These are phyloP conservation scores for Podarcis raffonei DNA, from an alignment of 2,113 vertebrate species.

Conservation along the genomic window DNA sequence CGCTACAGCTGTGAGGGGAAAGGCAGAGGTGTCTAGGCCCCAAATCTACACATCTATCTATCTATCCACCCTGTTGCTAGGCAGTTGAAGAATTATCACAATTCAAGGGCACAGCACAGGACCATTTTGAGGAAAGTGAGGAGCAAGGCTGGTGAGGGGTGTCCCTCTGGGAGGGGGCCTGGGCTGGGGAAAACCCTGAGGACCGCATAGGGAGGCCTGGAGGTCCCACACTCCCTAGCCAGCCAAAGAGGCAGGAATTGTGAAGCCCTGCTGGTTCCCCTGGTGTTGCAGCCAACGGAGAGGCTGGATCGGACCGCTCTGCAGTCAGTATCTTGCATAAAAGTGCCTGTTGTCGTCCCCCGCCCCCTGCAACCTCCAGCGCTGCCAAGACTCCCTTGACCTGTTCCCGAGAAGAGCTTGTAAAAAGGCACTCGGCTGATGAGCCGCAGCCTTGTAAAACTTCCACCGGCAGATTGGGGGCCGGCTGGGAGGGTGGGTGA, in stretches of 20 bases:
- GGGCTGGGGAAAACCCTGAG: too few species aligned
- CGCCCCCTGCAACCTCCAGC: neutral
- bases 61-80: neutral
- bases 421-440: conserved; percentile 8
- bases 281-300: too few species aligned
- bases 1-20: too few species aligned
- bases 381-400: neutral
- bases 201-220: too few species aligned
- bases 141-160: too few species aligned
- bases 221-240: too few species aligned
- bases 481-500: rapidly evolving
- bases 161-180: too few species aligned
- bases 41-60: neutral
- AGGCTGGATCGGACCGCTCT: neutral
- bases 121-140: too few species aligned
- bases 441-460: neutral
- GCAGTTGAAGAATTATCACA: neutral
- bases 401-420: neutral
- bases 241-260: too few species aligned
- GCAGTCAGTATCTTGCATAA: neutral
- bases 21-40: too few species aligned
- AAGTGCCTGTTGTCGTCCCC: too few species aligned
- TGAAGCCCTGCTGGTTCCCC: too few species aligned
- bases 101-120: neutral
- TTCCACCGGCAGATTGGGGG: neutral